These are phyloP conservation scores for Sebastolobus alascanus DNA, from an alignment of 2,797 vertebrate species.

Conservation along the genomic window DNA sequence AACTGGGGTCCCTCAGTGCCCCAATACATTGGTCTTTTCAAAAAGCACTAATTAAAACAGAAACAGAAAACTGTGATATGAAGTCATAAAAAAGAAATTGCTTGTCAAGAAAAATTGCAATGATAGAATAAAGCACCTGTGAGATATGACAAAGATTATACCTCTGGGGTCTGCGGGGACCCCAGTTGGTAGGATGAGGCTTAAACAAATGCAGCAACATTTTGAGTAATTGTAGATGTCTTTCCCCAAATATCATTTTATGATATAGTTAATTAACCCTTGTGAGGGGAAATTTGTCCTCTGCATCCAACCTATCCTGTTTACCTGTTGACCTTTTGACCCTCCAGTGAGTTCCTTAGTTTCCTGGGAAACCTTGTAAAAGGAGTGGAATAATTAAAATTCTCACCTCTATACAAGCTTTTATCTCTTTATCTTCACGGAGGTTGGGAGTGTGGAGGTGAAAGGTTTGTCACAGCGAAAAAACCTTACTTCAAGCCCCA, in stretches of 20 bases:
- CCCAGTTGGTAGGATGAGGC: no score
- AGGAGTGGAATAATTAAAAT: neutral
- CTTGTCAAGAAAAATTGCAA: no score
- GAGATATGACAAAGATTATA: no score
- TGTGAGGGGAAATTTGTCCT: neutral
- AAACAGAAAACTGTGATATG: no score
- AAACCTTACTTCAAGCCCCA: neutral
- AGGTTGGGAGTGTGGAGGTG: neutral
- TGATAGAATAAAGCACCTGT: no score
- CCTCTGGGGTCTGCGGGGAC: no score
- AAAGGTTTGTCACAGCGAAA: neutral
- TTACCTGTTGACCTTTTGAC: constrained; percentile 10
- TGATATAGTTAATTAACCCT: neutral
- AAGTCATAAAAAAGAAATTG: no score
- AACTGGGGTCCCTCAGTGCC: no score
- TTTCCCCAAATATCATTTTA: neutral
- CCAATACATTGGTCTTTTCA: no score
- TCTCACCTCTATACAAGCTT: neutral
- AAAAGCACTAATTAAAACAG: no score
- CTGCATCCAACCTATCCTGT: neutral
- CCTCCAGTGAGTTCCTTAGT: neutral
- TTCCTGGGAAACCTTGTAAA: neutral
- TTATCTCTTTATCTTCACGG: neutral
- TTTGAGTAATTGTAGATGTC: neutral
- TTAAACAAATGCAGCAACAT: neutral